Conservation (phyloP, 2,797 vertebrate genomes). For the Cirrhinus molitorella region DNA sequence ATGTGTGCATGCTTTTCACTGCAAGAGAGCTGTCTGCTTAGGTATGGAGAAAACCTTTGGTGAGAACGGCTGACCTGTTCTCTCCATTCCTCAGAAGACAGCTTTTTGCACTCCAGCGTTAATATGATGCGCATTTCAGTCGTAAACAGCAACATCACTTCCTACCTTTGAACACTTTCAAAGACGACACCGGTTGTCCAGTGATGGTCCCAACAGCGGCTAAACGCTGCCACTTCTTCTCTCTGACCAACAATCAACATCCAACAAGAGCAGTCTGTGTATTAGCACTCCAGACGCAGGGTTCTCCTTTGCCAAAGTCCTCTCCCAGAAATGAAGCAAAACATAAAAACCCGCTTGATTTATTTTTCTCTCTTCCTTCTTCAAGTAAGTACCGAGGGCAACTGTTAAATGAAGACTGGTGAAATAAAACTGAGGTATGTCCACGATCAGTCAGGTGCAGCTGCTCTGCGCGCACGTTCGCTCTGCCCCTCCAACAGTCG, state of each 20-base stretch:
- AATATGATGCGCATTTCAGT: constrained; percentile 3
- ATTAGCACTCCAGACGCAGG: constrained; percentile 56
- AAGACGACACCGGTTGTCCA: constrained; percentile 48
- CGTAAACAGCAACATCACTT: background rate
- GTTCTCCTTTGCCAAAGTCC: constrained; percentile 39
- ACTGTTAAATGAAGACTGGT: constrained; percentile 32
- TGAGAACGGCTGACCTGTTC: constrained; percentile 20
- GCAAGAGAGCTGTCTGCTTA: background rate
- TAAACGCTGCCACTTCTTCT: constrained; percentile 54
- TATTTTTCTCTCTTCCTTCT: background rate
- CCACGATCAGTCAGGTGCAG: constrained; percentile 57
- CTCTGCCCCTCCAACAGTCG: constrained; percentile 51
- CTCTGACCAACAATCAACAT: constrained; percentile 63
- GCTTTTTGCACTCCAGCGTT: background rate
- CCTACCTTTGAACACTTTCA: constrained; percentile 60
- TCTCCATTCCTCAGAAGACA: constrained; percentile 4
- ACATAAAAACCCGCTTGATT: constrained; percentile 2
- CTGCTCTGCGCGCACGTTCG: constrained; percentile 52
- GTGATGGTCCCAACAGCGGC: constrained; percentile 58
- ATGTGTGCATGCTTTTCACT: background rate
- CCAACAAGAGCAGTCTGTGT: constrained; percentile 60
- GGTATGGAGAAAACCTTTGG: constrained; percentile 1
- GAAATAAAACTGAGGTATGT: constrained; percentile 61
- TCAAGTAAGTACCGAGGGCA: constrained; percentile 27
- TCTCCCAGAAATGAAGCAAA: constrained; percentile 6